A percentile compares a stretch with the other conserved stretches of the same genome.
These are phyloP conservation scores for Melipona quadrifasciata DNA, from an alignment of 1,140 invertebrate species.

Conservation along the genomic window DNA sequence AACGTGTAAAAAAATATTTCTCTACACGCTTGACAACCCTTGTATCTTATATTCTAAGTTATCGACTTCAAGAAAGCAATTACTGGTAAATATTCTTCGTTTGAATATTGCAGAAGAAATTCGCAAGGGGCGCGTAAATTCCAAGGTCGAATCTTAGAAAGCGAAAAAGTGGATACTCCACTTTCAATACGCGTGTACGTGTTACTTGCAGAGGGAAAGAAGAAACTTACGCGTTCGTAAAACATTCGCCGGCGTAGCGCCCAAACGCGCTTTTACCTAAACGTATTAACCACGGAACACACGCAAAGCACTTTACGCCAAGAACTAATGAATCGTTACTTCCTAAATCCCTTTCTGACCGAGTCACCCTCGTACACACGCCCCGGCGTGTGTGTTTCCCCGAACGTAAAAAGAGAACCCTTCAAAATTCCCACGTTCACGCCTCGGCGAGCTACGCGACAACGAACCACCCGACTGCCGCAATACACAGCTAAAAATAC, in stretches of 20 bases:
- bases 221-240: background rate
- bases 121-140: too few relatives aligned
- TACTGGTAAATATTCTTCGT: too few relatives aligned
- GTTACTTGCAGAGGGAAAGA: background rate
- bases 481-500: too few relatives aligned
- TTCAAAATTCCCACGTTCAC: constrained; percentile 34
- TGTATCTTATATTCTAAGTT: too few relatives aligned
- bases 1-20: too few relatives aligned
- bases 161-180: background rate
- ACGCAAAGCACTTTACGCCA: background rate
- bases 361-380: too few relatives aligned
- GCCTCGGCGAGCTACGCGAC: background rate
- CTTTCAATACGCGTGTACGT: background rate
- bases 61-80: too few relatives aligned
- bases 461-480: background rate
- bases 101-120: too few relatives aligned
- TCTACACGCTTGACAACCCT: too few relatives aligned
- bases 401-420: constrained; percentile 3
- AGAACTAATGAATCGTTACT: background rate
- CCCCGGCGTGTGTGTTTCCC: background rate
- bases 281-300: background rate
- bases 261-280: background rate
- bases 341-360: background rate
- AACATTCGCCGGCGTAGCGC: background rate
- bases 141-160: background rate